Evolutionary conservation across 2,113 vertebrate genomes (phyloP).

Genomic region (Ardeotis arabs): DNA sequence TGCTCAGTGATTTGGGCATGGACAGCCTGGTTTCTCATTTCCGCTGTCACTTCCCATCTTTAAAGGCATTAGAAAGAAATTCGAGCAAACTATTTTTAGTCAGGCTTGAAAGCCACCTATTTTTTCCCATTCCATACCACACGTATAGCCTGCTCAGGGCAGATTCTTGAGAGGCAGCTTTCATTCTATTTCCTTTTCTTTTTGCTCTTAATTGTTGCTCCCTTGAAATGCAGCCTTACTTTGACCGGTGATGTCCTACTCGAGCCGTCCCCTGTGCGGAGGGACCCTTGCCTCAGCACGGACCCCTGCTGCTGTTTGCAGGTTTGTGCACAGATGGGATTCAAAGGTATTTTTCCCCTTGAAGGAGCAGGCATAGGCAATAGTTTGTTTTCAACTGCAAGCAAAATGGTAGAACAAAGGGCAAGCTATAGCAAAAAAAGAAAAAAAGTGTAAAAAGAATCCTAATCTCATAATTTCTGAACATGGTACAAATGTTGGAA

Average conservation of each 20-base stretch:
- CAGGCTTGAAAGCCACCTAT: not conserved
- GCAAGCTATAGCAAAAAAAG: not conserved
- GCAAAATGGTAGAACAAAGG: not conserved
- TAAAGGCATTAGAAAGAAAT: not conserved
- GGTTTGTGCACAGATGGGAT: not conserved
- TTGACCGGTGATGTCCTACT: rapidly evolving
- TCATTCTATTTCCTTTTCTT: not conserved
- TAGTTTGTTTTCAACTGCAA: not conserved
- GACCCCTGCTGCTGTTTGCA: not conserved
- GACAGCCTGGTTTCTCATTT: not conserved
- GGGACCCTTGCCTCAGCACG: rapidly evolving
- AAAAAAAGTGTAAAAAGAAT: not conserved
- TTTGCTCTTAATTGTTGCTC: not conserved
- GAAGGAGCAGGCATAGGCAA: not conserved
- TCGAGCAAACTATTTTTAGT: not conserved
- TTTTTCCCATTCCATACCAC: not conserved
- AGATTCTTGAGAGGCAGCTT: not conserved
- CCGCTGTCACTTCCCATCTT: not conserved
- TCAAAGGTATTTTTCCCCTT: not conserved
- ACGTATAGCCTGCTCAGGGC: not conserved
- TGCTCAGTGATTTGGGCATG: not conserved
- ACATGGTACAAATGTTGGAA: not conserved
- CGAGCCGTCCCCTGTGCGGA: not conserved
- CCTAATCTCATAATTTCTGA: not conserved
- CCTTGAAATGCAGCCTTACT: not conserved